Evolutionary conservation across 2,888 invertebrate genomes (phyloP).

Genomic region (Mactromeris polynyma): DNA sequence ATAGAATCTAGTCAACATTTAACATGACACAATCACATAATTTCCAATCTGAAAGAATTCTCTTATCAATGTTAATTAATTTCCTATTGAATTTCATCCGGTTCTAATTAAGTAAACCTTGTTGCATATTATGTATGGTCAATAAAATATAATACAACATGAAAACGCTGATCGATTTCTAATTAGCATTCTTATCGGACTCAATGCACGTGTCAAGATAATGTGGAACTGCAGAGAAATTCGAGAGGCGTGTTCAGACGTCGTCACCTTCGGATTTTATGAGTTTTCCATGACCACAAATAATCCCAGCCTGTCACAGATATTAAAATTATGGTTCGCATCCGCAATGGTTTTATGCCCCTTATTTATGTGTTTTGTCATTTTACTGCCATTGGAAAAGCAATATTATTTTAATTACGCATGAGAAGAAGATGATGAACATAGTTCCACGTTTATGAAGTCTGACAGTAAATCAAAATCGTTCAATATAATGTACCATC

Average conservation of each 20-base stretch:
- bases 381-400: not conserved
- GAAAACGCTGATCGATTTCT: slow-evolving; percentile 27
- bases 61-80: slow-evolving; percentile 36
- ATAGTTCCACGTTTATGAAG: not conserved
- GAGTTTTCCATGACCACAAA: not conserved
- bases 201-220: slow-evolving; percentile 33
- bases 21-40: not conserved
- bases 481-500: not conserved
- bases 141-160: slow-evolving; percentile 29
- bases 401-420: not conserved
- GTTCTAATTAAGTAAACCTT: slow-evolving; percentile 43
- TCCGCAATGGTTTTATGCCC: not conserved
- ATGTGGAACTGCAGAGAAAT: slow-evolving; percentile 17
- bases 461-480: not conserved
- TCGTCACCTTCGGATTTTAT: slow-evolving; percentile 17
- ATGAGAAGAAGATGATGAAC: not conserved
- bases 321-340: not conserved
- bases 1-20: not conserved
- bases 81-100: slow-evolving; percentile 34
- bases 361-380: not conserved
- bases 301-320: not conserved
- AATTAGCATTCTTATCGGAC: slow-evolving; percentile 36
- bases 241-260: not conserved
- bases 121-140: slow-evolving; percentile 35
- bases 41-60: slow-evolving; percentile 10